Evolutionary conservation across 2,113 vertebrate species (phyloP).

Genomic region (Delphinapterus leucas): DNA sequence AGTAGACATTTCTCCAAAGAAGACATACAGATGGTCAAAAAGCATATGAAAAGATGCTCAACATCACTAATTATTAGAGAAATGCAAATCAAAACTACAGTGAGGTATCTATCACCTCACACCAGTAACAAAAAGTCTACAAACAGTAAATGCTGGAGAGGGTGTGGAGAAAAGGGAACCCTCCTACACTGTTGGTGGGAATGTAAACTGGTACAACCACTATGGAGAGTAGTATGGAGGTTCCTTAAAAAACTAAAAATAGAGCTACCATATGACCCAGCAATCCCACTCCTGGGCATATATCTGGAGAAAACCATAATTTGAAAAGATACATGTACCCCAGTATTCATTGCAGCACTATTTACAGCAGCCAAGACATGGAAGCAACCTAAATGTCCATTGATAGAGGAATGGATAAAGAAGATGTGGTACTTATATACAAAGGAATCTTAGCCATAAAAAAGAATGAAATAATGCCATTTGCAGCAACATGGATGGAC

Average conservation of each 20-base stretch:
- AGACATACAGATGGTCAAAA: too few species aligned
- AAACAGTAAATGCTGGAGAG: too few species aligned
- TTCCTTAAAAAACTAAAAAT: not conserved
- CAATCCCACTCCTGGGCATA: not conserved
- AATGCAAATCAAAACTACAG: too few species aligned
- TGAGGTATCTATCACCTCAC: too few species aligned
- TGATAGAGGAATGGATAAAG: not conserved
- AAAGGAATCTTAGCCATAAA: not conserved
- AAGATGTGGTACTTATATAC: not conserved
- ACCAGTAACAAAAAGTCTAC: too few species aligned
- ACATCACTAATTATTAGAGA: too few species aligned
- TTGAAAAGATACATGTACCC: not conserved
- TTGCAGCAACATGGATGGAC: not conserved
- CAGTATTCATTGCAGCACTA: not conserved
- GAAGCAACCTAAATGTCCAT: not conserved
- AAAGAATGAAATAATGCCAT: not conserved
- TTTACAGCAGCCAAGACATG: not conserved
- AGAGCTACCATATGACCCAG: not conserved
- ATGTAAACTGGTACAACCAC: too few species aligned
- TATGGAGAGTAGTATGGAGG: too few species aligned
- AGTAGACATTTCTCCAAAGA: too few species aligned
- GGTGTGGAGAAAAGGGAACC: too few species aligned
- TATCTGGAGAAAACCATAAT: not conserved
- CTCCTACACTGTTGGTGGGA: too few species aligned
- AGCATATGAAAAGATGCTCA: too few species aligned